Evolutionary conservation across 2,888 invertebrate species (phyloP).

Genomic region (Tetragonula carbonaria): DNA sequence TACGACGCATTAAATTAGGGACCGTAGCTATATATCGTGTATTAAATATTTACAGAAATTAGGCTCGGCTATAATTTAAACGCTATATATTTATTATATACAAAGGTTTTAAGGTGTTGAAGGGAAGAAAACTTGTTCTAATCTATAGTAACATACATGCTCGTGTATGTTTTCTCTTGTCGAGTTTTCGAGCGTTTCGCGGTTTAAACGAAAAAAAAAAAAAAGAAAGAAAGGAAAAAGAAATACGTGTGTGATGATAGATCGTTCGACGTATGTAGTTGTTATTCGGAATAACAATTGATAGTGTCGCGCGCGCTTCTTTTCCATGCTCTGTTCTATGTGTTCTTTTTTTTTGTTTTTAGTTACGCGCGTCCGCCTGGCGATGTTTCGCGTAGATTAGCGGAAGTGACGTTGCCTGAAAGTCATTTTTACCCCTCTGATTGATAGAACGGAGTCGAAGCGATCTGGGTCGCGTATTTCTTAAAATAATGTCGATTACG

Average conservation of each 20-base stretch:
- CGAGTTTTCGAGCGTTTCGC: constrained; percentile 49
- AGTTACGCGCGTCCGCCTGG: constrained; percentile 48
- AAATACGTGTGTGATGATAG: constrained; percentile 40
- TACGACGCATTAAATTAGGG: constrained; percentile 33
- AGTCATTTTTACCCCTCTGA: constrained; percentile 28
- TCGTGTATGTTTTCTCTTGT: constrained; percentile 46
- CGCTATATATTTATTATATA: constrained; percentile 49
- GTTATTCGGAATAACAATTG: constrained; percentile 24
- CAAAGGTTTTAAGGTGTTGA: constrained; percentile 39
- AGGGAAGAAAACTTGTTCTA: constrained; percentile 19
- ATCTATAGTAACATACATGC: constrained; percentile 14
- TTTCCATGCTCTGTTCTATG: constrained; percentile 48
- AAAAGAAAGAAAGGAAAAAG: no score
- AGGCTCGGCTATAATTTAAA: constrained; percentile 59
- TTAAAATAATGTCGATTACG: neutral
- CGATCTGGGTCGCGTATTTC: neutral
- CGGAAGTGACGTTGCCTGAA: constrained; percentile 26
- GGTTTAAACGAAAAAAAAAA: constrained; percentile 14
- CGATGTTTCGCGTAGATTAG: constrained; percentile 41
- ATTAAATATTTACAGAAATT: constrained; percentile 48
- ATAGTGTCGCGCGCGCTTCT: constrained; percentile 52
- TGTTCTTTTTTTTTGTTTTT: constrained; percentile 39
- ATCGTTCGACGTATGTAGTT: constrained; percentile 50
- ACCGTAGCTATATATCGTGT: constrained; percentile 45
- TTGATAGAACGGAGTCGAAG: constrained; percentile 17